Evolutionary conservation across 2,113 vertebrate genomes (phyloP).

Genomic region (Rhinoderma darwinii): DNA sequence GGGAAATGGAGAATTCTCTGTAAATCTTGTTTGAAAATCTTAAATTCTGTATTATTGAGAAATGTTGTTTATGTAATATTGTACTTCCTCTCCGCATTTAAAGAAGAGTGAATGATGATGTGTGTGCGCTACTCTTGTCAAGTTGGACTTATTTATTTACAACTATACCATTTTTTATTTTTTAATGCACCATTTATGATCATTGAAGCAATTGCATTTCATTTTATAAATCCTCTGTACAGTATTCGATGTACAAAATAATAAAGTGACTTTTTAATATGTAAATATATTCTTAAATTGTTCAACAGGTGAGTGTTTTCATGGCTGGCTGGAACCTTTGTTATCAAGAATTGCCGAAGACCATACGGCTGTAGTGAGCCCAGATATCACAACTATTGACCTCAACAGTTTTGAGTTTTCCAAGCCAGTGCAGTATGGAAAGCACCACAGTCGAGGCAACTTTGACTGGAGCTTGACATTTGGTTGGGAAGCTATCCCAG

Average conservation of each 20-base stretch:
- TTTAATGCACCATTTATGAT: neutral
- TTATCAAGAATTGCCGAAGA: slow-evolving; percentile 88
- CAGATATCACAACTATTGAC: slow-evolving; percentile 91
- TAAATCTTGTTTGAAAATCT: too few species aligned
- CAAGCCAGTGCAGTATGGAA: slow-evolving; percentile 78
- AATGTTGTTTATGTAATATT: neutral
- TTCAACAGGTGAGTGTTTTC: slow-evolving; percentile 90
- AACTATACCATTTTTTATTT: neutral
- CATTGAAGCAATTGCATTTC: neutral
- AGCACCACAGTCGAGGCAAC: slow-evolving; percentile 87
- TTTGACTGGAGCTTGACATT: slow-evolving; percentile 96
- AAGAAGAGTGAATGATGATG: too few species aligned
- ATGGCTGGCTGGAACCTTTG: slow-evolving; percentile 93
- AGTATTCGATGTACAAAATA: neutral
- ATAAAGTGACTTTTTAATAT: neutral
- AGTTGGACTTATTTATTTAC: neutral
- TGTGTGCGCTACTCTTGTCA: neutral
- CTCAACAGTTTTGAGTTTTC: slow-evolving; percentile 87
- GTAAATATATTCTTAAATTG: neutral
- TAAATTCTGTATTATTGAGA: neutral
- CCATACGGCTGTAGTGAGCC: slow-evolving; percentile 89
- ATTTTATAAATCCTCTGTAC: neutral
- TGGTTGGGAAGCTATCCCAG: slow-evolving; percentile 87
- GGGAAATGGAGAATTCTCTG: neutral
- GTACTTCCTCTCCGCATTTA: neutral